Conservation (phyloP, 1,140 invertebrate species). For the Papilio glaucus region DNA sequence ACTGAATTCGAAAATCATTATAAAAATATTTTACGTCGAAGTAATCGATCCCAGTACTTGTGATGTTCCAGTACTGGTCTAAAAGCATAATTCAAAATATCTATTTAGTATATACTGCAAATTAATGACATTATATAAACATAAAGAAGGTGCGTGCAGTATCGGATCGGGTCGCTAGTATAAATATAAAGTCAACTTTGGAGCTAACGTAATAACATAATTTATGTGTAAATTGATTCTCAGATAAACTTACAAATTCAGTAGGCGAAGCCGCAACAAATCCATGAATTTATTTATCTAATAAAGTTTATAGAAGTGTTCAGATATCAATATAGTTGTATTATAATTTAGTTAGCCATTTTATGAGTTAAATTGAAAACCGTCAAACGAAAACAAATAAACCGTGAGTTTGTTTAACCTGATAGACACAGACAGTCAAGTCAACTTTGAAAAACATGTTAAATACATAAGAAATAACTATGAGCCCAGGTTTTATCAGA, state of each 20-base stretch:
- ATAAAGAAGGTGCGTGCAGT: background rate
- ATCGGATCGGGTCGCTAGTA: background rate
- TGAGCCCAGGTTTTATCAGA: no score
- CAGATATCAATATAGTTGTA: background rate
- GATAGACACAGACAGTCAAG: no score
- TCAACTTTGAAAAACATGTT: no score
- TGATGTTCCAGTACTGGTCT: no score
- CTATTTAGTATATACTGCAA: no score
- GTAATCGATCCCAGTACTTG: no score
- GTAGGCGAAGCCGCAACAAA: slow-evolving; percentile 5
- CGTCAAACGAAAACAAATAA: no score
- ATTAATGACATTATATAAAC: background rate
- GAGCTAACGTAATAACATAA: slow-evolving; percentile 18
- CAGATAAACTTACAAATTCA: slow-evolving; percentile 14
- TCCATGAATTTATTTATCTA: slow-evolving; percentile 18
- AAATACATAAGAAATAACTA: no score
- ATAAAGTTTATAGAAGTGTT: background rate
- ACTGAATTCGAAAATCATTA: no score
- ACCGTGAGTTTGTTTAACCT: no score
- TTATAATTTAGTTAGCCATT: background rate
- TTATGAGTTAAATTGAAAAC: background rate
- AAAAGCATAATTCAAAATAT: no score
- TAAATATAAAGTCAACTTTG: slow-evolving; percentile 7
- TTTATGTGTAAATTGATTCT: slow-evolving; percentile 34
- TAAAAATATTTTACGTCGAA: no score